These are phyloP conservation scores for Artemia sinica DNA, from an alignment of 2,888 invertebrate genomes.

Conservation along the genomic window DNA sequence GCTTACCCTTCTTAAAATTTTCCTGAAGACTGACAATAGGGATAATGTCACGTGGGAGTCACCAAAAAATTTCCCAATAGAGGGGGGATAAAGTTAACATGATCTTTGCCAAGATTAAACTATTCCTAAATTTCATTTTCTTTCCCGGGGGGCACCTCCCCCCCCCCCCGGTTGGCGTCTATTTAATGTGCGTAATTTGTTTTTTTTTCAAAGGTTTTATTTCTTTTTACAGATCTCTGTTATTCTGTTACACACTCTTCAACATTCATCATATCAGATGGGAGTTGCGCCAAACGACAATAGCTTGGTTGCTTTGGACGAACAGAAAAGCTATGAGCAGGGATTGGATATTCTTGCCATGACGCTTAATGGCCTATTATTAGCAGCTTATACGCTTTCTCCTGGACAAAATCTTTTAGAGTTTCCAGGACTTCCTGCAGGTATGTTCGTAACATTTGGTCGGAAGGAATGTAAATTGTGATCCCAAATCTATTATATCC, in stretches of 20 bases:
- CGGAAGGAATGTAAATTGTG: too few species aligned
- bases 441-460: background rate
- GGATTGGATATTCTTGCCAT: background rate
- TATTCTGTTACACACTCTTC: slow-evolving; percentile 1
- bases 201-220: background rate
- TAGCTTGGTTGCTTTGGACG: background rate
- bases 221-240: background rate
- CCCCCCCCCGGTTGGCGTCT: too few species aligned
- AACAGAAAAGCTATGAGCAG: slow-evolving; percentile 12
- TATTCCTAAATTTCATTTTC: too few species aligned
- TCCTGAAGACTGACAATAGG: too few species aligned
- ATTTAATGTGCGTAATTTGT: background rate
- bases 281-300: background rate
- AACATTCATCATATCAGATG: background rate
- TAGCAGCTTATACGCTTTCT: slow-evolving; percentile 12
- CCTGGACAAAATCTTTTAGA: background rate
- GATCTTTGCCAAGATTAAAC: too few species aligned
- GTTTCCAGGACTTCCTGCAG: background rate
- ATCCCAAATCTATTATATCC: too few species aligned
- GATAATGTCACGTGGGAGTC: too few species aligned
- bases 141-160: too few species aligned
- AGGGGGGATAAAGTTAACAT: too few species aligned
- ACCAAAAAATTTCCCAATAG: too few species aligned
- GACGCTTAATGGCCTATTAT: background rate
- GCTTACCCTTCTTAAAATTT: too few species aligned